Conservation (phyloP, 2,797 vertebrate genomes). For the Pitangus sulphuratus region DNA sequence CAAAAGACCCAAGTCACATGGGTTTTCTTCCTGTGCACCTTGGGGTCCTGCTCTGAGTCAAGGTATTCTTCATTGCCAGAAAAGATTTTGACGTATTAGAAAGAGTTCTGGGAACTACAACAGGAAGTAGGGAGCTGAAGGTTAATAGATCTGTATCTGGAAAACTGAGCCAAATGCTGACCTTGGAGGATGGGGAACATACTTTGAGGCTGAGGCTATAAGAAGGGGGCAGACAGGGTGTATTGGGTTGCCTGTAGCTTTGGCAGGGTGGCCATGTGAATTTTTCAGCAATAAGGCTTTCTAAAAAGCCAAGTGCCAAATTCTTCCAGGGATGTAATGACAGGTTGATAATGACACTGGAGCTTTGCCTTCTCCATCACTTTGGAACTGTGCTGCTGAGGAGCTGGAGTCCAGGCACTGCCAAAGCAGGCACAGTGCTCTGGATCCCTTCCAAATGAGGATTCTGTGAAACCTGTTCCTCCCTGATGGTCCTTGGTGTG, state of each 20-base stretch:
- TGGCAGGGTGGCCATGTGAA: neutral
- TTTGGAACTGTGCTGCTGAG: neutral
- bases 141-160: conserved; percentile 40
- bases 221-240: neutral
- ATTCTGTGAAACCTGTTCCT: neutral
- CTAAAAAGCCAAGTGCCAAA: neutral
- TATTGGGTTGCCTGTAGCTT: conserved; percentile 19
- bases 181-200: neutral
- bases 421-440: neutral
- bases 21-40: neutral
- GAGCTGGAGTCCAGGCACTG: neutral
- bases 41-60: neutral
- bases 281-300: neutral
- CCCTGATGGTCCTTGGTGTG: neutral
- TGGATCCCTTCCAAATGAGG: neutral
- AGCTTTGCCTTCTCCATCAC: neutral
- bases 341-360: neutral
- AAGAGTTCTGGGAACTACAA: conserved; percentile 8
- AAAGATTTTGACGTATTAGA: conserved; percentile 31
- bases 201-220: conserved; percentile 21
- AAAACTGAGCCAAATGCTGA: neutral
- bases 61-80: conserved; percentile 11
- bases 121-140: neutral
- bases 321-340: neutral
- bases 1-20: neutral